Evolutionary conservation across 2,797 vertebrate genomes (phyloP), one percentile per base, ranked within the genome.

Genomic region (Dendrocincla tyrannina): DNA sequence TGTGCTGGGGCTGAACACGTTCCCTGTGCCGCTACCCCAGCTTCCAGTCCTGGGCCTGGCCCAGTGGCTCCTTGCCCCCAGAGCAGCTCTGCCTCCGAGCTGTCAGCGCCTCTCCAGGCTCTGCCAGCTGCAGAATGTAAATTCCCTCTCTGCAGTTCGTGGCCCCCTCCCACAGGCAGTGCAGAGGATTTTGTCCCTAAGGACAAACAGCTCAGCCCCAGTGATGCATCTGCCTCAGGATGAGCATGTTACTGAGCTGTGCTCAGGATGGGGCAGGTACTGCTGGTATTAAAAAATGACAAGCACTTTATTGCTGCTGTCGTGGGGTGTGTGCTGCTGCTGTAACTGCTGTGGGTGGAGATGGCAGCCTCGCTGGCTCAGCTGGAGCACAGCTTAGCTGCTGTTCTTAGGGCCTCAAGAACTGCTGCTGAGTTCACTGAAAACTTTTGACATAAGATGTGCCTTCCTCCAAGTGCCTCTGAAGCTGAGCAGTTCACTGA

Each of bases 121-220:
- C 47, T 2, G 7, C 6, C 1, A 2, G 55, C 39, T 22, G 28
- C 5, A 0, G 20, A 46, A 19, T 2, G 2, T 23, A 37, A 53
- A 56, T 33, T 32, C 25, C 23, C 49, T 27, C 30, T n/a, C 41
- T 46, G 66, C 56, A 19, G 72, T 1, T 0, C 2, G 10, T 6
- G 0, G n/a, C 41, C 44, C 50, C 67, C 30, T 63, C 30, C 50
- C 19, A 6, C 1, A 11, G 24, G 30, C 30, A 17, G 19, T 6
- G 50, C 60, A 58, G 49, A 27, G 20, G 47, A n/a, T 55, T 75
- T 75, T 64, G 68, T 62, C 49, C 70, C 33, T 32, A 23, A 55
- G 88, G 56, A 19, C 46, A 72, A 84, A 79, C 69, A 62, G 19
- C 56, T 50, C 22, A 3, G 1, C 14, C 33, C 4, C 1, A 10